Conservation (phyloP, 1,140 invertebrate species). For the Meloidogyne chitwoodi region DNA sequence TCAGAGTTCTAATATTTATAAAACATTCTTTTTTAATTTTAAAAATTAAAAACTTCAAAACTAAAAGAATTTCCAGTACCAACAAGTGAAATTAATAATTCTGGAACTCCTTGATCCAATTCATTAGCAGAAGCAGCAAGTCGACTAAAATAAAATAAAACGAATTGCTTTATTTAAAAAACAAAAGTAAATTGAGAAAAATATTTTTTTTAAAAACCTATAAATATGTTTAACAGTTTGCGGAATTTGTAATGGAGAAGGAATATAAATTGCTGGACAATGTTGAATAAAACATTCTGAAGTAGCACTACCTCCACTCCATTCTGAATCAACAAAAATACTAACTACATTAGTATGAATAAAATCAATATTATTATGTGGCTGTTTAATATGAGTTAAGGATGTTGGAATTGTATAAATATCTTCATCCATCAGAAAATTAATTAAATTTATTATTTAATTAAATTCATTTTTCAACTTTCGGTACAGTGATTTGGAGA, state of each 20-base stretch:
- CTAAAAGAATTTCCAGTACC: slow-evolving; percentile 50
- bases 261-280: slow-evolving; percentile 22
- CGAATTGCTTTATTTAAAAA: neutral
- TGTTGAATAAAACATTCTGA: slow-evolving; percentile 9
- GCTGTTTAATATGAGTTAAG: neutral
- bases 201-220: no score
- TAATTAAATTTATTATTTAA: no score
- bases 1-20: slow-evolving; percentile 8
- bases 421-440: neutral
- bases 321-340: slow-evolving; percentile 21
- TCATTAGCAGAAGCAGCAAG: slow-evolving; percentile 12
- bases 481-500: no score
- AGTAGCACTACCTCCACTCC: slow-evolving; percentile 8
- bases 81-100: slow-evolving; percentile 49
- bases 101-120: slow-evolving; percentile 45
- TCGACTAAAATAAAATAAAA: neutral
- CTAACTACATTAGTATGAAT: slow-evolving; percentile 21
- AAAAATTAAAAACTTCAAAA: slow-evolving; percentile 32
- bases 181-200: neutral
- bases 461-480: no score
- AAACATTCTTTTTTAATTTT: neutral
- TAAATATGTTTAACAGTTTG: slow-evolving; percentile 29
- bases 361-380: neutral
- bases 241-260: slow-evolving; percentile 10
- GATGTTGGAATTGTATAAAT: neutral